Base-by-base conservation (phyloP, 2,797 vertebrate species). In the Poeciliopsis paucimaculata region DNA sequence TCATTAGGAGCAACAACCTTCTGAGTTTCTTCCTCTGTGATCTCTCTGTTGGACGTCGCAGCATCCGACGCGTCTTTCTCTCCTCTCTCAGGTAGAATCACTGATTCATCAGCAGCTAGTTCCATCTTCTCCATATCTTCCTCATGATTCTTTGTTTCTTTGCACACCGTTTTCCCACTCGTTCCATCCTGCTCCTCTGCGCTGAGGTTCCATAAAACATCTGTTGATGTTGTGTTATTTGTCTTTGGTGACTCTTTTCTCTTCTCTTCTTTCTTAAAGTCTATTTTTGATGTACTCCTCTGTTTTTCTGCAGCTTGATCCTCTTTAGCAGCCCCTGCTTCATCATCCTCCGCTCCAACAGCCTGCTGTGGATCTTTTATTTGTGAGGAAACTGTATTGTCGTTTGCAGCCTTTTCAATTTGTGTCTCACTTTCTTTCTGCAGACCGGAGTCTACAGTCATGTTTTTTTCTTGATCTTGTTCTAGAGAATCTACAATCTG, bases 1-100 rank as follows among this genome's bases (percentile, higher is more conserved):
- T 98, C 97, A 71, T 98, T 97, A 79, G 97, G 94, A 8, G 97
- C 97, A 43, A 98, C 87, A 57, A 98, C 88, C 1, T 93, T 77
- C 78, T 94, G 96, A 0, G 93, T 87, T 31, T 96, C 93, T 46
- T 78, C 91, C 31, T 92, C 83, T 0, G 82, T 75, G 39, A 87
- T 68, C 46, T 78, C 82, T 39, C 60, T 68, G 34, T 77, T 78
- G 72, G 23, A 60, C 80, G 79, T 73, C 74, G 20, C 46, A 76
- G 74, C 84, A 71, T 79, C 86, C 1, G 4, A 31, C 34, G 0
- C 82, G 18, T 0, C 28, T 28, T 76, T 84, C 31, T 82, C 90
- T 34, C 72, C 84, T 0, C 39, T 49, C 86, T 95, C 94, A 73
- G 95, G 92, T 75, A 95, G 86, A 57, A 93, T 95, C 41, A 94